Base-by-base conservation (phyloP, 2,113 vertebrate species). In the Nothocercus nigrocapillus region DNA sequence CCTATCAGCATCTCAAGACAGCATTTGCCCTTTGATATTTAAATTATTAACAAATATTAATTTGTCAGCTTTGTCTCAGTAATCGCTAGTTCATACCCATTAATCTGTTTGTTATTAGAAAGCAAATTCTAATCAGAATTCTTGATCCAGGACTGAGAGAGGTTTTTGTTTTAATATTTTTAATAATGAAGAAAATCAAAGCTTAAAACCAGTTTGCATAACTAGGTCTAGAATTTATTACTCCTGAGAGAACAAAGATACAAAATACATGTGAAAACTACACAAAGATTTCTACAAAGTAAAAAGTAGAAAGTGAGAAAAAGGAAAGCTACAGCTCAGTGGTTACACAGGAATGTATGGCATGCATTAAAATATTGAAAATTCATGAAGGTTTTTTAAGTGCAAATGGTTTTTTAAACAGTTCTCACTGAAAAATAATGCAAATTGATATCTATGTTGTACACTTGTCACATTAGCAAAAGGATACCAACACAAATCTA, bases 171-270 rank as follows among this genome's bases (percentile, higher is more conserved):
- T 3, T 81, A 86, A 85, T 89, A 72, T 89, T 96, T 83, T 3
- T 81, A 86, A 86, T 92, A 72, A 93, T 20, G 54, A 95, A 93
- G 93, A 97, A 96, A 97, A 95, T 91, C 90, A 96, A 93, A 95
- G 93, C 84, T 93, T 95, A 91, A 92, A 97, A 94, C 93, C 94
- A 96, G 97, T 92, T 88, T 92, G 88, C 3, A 75, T 86, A 92
- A 82, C 76, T 95, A 96, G 95, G 63, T 76, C 78, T 92, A 96
- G 97, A 96, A 96, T 98, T 98, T 98, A 98, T 98, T 98, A 96
- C 96, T 97, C 95, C 91, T 75, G 88, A 96, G 93, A 97, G 94
- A 95, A 97, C 96, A 97, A 95, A 90, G 95, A 95, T 96, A 96
- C 95, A 96, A 96, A 97, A 97, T 96, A 95, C 95, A 96, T 94